Base-by-base conservation (phyloP, 1,140 invertebrate genomes). In the Scaptomyza graminum region DNA sequence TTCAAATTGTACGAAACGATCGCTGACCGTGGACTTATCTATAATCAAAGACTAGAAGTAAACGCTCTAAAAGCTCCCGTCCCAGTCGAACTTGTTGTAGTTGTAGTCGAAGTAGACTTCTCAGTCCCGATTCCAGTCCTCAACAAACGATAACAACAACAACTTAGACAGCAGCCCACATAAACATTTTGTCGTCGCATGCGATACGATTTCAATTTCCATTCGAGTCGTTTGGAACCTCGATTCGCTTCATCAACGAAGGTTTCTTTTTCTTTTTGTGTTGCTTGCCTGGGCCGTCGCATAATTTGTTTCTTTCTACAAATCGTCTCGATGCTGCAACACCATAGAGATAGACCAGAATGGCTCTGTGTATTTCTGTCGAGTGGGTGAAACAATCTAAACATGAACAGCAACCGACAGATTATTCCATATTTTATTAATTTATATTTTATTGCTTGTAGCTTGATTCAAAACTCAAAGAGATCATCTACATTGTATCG, bases 31-130 rank as follows among this genome's bases (percentile, higher is more conserved):
- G 41, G 46, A 63, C 55, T 79, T 87, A 87, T 87, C 83, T 73
- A 37, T 34, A 74, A 87, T 87, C 83, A 82, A 87, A 87, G 67
- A 87, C 83, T 82, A 88, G 83, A 87, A 87, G 83, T 88, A 87
- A 87, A 88, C 69, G 83, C 60, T 87, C 60, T 73, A 50, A 73
- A 71, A 79, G 83, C 83, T 88, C 49, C 82, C 72, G 73, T 46
- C 46, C 28, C 12, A 51, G 16, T 16, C 41, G 8, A 34, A 9
- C 6, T 34, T 7, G 7, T 8, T 9, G 31, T 13, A 2, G 31
- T 34, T 1, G 31, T 8, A 1, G 31, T 13, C 28, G 28, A 31
- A 6, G 28, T 31, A 1, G 28, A 31, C 49, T 11, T 31, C 57
- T 16, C 31, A 22, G 15, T 41, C 47, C n/a, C 18, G 13, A 49